Percentiles rank a stretch among this genome's conserved stretches.
Conservation (phyloP, 2,888 invertebrate genomes). For the Cenopis cana region DNA sequence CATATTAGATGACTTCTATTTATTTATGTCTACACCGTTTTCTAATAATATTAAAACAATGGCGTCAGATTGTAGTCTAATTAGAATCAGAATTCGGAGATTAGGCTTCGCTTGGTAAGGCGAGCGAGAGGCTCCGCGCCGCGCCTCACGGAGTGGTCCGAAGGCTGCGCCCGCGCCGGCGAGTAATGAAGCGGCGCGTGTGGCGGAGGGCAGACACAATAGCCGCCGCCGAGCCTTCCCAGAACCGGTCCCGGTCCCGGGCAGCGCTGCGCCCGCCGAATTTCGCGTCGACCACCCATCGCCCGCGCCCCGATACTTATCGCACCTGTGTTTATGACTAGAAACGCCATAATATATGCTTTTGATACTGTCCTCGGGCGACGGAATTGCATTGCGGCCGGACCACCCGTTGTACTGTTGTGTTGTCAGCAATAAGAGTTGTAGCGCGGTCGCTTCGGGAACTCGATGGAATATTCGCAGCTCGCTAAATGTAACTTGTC, state of each 20-base stretch:
- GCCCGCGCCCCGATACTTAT: constrained; percentile 75
- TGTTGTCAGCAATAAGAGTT: constrained; percentile 57
- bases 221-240: constrained; percentile 76
- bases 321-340: constrained; percentile 80
- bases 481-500: constrained; percentile 23
- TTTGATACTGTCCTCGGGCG: constrained; percentile 61
- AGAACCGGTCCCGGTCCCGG: constrained; percentile 80
- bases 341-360: constrained; percentile 65
- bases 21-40: constrained; percentile 18
- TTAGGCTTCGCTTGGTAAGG: constrained; percentile 50
- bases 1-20: constrained; percentile 35
- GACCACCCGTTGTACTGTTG: constrained; percentile 69
- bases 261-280: constrained; percentile 81
- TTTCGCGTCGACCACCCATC: constrained; percentile 83
- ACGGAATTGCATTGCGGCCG: constrained; percentile 60
- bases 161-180: constrained; percentile 49
- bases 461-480: constrained; percentile 4
- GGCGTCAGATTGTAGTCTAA: neutral
- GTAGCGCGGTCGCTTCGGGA: constrained; percentile 37
- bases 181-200: constrained; percentile 76
- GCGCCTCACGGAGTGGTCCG: constrained; percentile 27
- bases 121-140: constrained; percentile 42
- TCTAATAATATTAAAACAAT: constrained; percentile 1
- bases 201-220: constrained; percentile 79
- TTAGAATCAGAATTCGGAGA: constrained; percentile 31